Evolutionary conservation across 1,140 invertebrate genomes (phyloP), one percentile per base, ranked within the genome.

Genomic region (Drusus annulatus): DNA sequence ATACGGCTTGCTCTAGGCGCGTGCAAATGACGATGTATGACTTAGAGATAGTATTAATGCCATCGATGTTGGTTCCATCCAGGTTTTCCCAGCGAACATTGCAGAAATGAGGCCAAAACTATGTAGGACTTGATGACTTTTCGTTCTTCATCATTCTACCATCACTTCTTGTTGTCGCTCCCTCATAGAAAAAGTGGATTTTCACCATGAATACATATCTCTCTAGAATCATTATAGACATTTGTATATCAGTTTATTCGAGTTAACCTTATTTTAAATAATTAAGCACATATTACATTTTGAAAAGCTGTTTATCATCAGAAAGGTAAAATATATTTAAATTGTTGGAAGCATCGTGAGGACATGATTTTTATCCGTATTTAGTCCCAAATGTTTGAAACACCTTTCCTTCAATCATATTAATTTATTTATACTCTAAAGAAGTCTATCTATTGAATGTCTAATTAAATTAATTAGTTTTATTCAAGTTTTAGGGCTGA

Each of bases 251-350:
- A 23, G 23, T 74, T 31, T 31, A 31, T 63, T 23, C 16, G 16
- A 63, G 19, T 63, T 69, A 69, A 19, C 65, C 62, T 25, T 65
- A 31, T 0, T 28, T 16, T 25, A 60, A 21, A 60, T 65, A 31
- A 45, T 65, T 65, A 28, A 63, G 7, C 28, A 63, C 16, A 63
- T 16, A 36, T n/a, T 68, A 68, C 19, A 45, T 21, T 45, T 17
- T 19, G n/a, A 51, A 69, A 69, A 69, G 65, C 65, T 69, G 65
- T 45, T 17, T 36, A 62, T 45, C 73, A 60, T 60, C 73, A 76
- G 17, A 76, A 75, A 76, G 73, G 73, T 76, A 76, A 76, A 76
- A 76, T 60, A 60, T 76, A n/a, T 28, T 17, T 60, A n/a, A 76
- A 19, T 45, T 76, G 25, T 60, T 76, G 73, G 28, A 76, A 58